phyloP scores from a whole-genome alignment of 2,797 vertebrate genomes.

The Cuculus canorus region DNA sequence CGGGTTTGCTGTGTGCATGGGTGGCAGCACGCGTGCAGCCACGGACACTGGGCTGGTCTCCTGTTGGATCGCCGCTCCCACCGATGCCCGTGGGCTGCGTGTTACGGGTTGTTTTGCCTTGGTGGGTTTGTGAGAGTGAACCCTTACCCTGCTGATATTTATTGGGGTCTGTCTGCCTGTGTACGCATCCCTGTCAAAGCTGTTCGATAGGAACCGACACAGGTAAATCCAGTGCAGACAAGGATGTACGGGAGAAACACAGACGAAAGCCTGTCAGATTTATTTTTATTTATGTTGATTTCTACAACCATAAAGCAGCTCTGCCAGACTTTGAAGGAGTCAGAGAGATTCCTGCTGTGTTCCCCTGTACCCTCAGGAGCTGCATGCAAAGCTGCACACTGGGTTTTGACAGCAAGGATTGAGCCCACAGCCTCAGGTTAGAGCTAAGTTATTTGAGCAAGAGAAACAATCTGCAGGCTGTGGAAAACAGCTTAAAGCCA shows the following conservation, averaged over 20 bases:
- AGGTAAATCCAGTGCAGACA: slow-evolving; percentile 27
- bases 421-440: slow-evolving; percentile 64
- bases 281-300: slow-evolving; percentile 52
- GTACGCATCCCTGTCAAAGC: not conserved
- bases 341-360: slow-evolving; percentile 19
- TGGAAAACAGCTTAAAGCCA: slow-evolving; percentile 47
- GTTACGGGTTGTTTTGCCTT: not conserved
- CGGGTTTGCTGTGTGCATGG: not conserved
- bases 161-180: not conserved
- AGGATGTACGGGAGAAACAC: not conserved
- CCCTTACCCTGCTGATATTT: not conserved
- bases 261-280: slow-evolving; percentile 50
- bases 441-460: slow-evolving; percentile 64
- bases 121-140: not conserved
- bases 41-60: rapidly evolving
- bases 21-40: rapidly evolving
- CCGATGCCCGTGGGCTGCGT: rapidly evolving
- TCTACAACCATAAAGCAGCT: slow-evolving; percentile 39
- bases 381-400: slow-evolving; percentile 20
- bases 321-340: slow-evolving; percentile 46
- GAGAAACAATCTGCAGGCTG: slow-evolving; percentile 28
- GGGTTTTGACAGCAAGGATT: slow-evolving; percentile 57
- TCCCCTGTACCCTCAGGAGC: slow-evolving; percentile 27
- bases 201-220: not conserved
- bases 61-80: not conserved